These are phyloP conservation scores for Yasuhikotakia modesta DNA, from an alignment of 2,797 vertebrate species.

Conservation along the genomic window DNA sequence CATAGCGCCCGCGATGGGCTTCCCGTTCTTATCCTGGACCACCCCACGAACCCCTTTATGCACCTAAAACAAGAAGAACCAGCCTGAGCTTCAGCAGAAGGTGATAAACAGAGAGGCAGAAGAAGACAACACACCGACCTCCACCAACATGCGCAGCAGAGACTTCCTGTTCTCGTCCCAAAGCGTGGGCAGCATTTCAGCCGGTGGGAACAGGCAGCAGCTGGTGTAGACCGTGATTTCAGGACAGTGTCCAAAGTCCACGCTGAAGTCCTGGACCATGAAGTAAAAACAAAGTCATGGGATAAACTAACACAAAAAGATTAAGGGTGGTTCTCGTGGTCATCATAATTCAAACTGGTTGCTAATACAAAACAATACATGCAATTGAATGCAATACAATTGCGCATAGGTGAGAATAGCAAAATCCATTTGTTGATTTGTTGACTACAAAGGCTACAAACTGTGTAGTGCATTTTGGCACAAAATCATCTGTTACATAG, in stretches of 20 bases:
- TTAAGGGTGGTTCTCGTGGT: no score
- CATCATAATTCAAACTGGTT: no score
- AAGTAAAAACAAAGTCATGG: background rate
- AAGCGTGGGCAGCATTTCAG: conserved; percentile 82
- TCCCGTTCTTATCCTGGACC: conserved; percentile 89
- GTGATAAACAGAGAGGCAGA: background rate
- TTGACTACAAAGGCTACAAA: no score
- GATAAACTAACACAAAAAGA: background rate
- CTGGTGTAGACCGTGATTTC: conserved; percentile 96
- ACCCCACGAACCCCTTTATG: conserved; percentile 94
- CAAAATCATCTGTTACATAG: background rate
- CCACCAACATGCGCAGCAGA: conserved; percentile 95
- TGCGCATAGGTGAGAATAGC: no score
- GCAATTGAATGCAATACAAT: no score
- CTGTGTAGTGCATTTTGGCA: no score
- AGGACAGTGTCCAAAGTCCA: conserved; percentile 92
- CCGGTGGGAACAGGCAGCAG: conserved; percentile 90
- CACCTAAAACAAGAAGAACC: conserved; percentile 75
- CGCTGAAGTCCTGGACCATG: conserved; percentile 87
- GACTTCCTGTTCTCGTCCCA: conserved; percentile 94
- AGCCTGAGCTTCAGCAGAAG: conserved; percentile 1
- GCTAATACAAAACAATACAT: no score
- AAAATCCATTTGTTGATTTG: no score
- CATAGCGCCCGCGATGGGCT: conserved; percentile 86
- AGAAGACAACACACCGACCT: conserved; percentile 78